A percentile compares a stretch with the other conserved stretches of the same genome.
Conservation (phyloP, 1,140 invertebrate species). For the Papilio glaucus region DNA sequence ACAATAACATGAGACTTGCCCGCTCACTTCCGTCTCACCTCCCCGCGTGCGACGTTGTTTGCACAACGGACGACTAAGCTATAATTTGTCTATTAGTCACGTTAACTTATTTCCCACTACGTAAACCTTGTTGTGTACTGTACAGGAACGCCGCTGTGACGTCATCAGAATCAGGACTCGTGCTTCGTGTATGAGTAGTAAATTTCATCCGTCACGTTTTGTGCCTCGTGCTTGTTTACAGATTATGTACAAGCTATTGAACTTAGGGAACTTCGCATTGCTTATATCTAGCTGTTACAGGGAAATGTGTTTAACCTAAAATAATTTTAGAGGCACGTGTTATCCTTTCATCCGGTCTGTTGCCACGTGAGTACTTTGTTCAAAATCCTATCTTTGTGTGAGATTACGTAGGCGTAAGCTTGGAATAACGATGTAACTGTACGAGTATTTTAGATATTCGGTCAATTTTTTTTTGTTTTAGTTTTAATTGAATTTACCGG, state of each 20-base stretch:
- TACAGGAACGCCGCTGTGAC: background rate
- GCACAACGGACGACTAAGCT: background rate
- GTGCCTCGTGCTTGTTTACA: background rate
- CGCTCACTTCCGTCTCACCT: too few relatives aligned
- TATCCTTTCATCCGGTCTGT: conserved; percentile 27
- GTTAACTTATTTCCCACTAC: background rate
- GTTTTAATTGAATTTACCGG: conserved; percentile 4
- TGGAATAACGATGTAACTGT: conserved; percentile 16
- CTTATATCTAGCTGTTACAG: background rate
- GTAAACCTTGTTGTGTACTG: background rate
- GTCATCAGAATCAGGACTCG: background rate
- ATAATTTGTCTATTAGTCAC: background rate
- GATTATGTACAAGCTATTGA: background rate
- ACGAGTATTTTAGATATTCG: background rate
- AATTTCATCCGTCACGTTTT: background rate
- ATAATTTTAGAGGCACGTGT: conserved; percentile 35
- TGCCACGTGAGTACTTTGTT: conserved; percentile 32
- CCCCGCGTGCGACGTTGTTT: too few relatives aligned
- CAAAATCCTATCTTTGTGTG: conserved; percentile 32
- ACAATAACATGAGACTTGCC: too few relatives aligned
- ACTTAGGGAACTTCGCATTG: background rate
- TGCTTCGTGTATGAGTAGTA: background rate
- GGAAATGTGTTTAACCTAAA: conserved; percentile 12
- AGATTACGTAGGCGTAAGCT: conserved; percentile 22
- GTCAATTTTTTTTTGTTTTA: background rate